Evolutionary conservation across 1,140 invertebrate species (phyloP).

Genomic region (Neomicropteryx cornuta): DNA sequence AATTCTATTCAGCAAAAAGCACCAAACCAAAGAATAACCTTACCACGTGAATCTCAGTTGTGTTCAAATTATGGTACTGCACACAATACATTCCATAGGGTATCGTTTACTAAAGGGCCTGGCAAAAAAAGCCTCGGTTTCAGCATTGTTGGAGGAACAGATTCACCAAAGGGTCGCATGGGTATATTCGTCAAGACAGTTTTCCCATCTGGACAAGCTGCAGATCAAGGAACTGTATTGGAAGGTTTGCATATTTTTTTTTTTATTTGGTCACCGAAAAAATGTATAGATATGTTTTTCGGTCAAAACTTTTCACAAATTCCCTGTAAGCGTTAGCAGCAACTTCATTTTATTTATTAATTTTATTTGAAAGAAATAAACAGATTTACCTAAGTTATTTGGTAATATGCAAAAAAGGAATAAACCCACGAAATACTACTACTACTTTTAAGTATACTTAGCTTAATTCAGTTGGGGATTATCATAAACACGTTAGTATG

Average conservation of each 20-base stretch:
- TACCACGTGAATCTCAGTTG: slow-evolving; percentile 20
- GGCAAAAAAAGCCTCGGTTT: slow-evolving; percentile 82
- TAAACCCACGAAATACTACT: too few species aligned
- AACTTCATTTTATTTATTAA: background rate
- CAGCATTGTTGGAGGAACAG: slow-evolving; percentile 82
- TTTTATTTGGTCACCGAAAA: slow-evolving; percentile 2
- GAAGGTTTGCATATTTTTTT: slow-evolving; percentile 53
- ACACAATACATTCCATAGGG: slow-evolving; percentile 26
- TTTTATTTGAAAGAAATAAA: too few species aligned
- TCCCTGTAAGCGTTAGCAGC: background rate
- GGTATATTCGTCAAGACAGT: slow-evolving; percentile 89
- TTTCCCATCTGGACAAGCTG: slow-evolving; percentile 78
- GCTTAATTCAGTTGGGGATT: too few species aligned
- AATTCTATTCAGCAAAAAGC: too few species aligned
- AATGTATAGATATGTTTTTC: slow-evolving; percentile 7
- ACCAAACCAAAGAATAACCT: slow-evolving; percentile 20
- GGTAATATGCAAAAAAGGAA: too few species aligned
- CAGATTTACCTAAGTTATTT: too few species aligned
- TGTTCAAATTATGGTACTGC: slow-evolving; percentile 16
- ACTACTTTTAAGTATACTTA: too few species aligned
- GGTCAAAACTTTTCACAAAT: slow-evolving; percentile 2
- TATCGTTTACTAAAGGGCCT: slow-evolving; percentile 67
- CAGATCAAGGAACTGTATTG: slow-evolving; percentile 67
- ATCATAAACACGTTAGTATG: too few species aligned
- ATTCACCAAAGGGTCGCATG: slow-evolving; percentile 79